phyloP scores from a whole-genome alignment of 1,140 invertebrate species.

The Eueides isabella region DNA sequence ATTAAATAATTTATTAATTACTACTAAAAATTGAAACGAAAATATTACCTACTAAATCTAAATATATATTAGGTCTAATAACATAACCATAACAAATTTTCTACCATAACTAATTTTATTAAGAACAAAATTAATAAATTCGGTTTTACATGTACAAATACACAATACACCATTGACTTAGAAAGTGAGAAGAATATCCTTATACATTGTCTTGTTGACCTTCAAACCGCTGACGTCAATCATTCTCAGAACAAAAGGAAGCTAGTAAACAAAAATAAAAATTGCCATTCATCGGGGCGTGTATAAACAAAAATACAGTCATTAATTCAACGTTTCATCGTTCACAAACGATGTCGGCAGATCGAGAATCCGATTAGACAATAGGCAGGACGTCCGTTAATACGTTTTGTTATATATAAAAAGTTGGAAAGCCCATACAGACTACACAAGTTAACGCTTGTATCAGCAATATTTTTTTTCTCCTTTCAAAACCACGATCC shows the following conservation, averaged over 20 bases:
- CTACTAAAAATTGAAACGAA: no score
- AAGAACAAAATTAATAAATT: no score
- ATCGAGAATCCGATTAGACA: constrained; percentile 32
- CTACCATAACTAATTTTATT: no score
- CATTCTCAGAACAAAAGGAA: constrained; percentile 10
- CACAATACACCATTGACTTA: neutral
- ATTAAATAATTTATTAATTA: no score
- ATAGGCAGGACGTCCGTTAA: constrained; percentile 38
- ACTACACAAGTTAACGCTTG: constrained; percentile 20
- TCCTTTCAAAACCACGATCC: constrained; percentile 27
- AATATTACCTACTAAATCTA: no score
- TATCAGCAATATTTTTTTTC: constrained; percentile 27
- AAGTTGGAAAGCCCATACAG: neutral
- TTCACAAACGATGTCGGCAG: constrained; percentile 19
- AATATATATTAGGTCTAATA: no score
- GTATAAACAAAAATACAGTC: constrained; percentile 13
- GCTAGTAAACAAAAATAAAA: constrained; percentile 11
- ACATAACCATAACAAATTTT: no score
- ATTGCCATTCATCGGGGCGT: neutral
- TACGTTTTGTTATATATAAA: constrained; percentile 24
- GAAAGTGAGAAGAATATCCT: neutral
- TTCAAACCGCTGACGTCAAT: constrained; percentile 2
- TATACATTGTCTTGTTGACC: neutral
- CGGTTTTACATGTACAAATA: no score
- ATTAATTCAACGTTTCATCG: constrained; percentile 8